phyloP scores from a whole-genome alignment of 2,113 vertebrate genomes.

The Pelecanoides urinatrix region DNA sequence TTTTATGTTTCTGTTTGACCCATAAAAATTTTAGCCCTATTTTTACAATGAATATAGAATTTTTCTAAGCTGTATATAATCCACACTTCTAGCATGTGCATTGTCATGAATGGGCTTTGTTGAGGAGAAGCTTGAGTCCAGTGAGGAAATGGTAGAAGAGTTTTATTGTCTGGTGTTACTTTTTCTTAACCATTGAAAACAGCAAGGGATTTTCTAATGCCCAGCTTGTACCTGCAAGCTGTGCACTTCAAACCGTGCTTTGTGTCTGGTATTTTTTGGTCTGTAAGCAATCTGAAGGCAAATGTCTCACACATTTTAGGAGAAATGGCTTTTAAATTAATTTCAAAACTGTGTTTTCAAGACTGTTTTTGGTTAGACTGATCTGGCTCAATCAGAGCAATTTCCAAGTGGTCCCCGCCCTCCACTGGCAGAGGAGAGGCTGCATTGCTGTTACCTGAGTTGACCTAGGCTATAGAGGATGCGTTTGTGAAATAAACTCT shows the following conservation, averaged over 20 bases:
- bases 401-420: background rate
- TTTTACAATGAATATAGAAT: background rate
- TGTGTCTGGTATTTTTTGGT: background rate
- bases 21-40: background rate
- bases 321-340: background rate
- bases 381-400: background rate
- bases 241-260: background rate
- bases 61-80: background rate
- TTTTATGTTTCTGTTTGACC: background rate
- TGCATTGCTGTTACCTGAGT: background rate
- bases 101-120: background rate
- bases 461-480: background rate
- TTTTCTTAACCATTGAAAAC: background rate
- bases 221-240: background rate
- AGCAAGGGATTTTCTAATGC: background rate
- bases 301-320: background rate
- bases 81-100: background rate
- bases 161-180: background rate
- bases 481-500: background rate
- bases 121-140: background rate
- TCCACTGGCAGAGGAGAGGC: background rate
- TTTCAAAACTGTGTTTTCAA: background rate
- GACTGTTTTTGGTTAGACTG: background rate
- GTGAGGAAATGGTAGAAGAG: accelerated
- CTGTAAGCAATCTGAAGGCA: background rate